Conservation (phyloP, 2,888 invertebrate genomes). For the Malachius bipustulatus region DNA sequence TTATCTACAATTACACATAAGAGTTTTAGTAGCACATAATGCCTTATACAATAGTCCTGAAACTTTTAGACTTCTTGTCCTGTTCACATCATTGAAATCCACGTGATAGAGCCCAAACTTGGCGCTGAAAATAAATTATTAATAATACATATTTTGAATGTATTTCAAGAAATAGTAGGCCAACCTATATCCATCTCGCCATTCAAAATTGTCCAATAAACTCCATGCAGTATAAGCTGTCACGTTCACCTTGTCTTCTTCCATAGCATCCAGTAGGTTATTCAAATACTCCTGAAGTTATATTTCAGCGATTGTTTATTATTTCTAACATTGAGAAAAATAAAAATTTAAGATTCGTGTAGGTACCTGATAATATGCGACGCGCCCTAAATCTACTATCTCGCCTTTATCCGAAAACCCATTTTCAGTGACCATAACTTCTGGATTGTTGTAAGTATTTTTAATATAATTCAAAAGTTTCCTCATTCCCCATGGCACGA, state of each 20-base stretch:
- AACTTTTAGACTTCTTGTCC: conserved; percentile 48
- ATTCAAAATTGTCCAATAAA: conserved; percentile 50
- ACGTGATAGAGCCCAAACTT: conserved; percentile 57
- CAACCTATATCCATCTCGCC: conserved; percentile 42
- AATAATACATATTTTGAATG: no score
- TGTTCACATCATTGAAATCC: conserved; percentile 46
- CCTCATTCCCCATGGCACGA: conserved; percentile 13
- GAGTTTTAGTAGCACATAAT: conserved; percentile 36
- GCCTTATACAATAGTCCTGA: conserved; percentile 44
- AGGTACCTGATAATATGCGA: conserved; percentile 8
- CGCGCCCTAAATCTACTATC: conserved; percentile 7
- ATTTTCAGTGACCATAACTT: conserved; percentile 15
- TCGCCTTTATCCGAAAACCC: conserved; percentile 11
- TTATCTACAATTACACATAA: no score
- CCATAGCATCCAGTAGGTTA: conserved; percentile 20
- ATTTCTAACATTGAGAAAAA: no score
- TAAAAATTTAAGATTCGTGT: no score
- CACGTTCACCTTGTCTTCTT: conserved; percentile 36
- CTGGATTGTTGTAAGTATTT: conserved; percentile 8
- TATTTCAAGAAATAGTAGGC: no score
- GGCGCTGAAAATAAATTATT: conserved; percentile 40
- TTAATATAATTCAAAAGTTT: conserved; percentile 13
- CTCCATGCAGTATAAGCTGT: conserved; percentile 48
- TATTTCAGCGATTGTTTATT: no score
- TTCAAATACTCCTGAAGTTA: conserved; percentile 21